These are phyloP conservation scores for Hiodon alosoides DNA, from an alignment of 2,113 vertebrate genomes.

Conservation along the genomic window DNA sequence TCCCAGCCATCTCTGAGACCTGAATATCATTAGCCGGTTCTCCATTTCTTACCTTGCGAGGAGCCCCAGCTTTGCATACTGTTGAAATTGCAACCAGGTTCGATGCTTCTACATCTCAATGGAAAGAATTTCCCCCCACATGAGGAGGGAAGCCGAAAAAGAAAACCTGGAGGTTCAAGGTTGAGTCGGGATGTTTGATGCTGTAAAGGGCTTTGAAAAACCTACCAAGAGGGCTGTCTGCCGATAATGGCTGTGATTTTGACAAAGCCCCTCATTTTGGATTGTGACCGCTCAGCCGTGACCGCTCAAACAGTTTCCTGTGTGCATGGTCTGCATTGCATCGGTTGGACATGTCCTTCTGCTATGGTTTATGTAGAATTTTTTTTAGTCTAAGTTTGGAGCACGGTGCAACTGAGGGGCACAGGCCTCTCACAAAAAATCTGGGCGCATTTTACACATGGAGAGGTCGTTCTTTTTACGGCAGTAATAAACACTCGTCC, in stretches of 20 bases:
- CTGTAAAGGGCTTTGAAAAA: neutral
- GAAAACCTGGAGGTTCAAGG: neutral
- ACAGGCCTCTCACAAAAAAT: neutral
- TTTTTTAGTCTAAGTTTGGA: neutral
- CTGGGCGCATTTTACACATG: neutral
- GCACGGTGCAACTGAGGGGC: neutral
- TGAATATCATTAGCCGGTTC: slow-evolving; percentile 9
- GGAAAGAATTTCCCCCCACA: neutral
- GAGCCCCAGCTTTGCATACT: neutral
- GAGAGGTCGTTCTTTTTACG: neutral
- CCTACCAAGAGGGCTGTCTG: neutral
- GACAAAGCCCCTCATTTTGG: neutral
- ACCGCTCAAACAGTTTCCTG: neutral
- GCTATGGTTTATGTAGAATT: neutral
- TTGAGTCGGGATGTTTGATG: neutral
- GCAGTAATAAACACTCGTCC: neutral
- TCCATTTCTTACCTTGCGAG: neutral
- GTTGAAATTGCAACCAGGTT: slow-evolving; percentile 17
- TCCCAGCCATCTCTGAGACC: neutral
- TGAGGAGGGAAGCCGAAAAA: neutral
- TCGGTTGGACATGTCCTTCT: neutral
- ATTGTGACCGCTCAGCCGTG: neutral
- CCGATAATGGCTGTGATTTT: neutral
- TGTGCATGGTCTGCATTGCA: neutral
- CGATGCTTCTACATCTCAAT: neutral